A percentile compares a stretch with the other conserved stretches of the same genome.
phyloP scores from a whole-genome alignment of 1,140 invertebrate genomes.

The Drosophila kanapiae region DNA sequence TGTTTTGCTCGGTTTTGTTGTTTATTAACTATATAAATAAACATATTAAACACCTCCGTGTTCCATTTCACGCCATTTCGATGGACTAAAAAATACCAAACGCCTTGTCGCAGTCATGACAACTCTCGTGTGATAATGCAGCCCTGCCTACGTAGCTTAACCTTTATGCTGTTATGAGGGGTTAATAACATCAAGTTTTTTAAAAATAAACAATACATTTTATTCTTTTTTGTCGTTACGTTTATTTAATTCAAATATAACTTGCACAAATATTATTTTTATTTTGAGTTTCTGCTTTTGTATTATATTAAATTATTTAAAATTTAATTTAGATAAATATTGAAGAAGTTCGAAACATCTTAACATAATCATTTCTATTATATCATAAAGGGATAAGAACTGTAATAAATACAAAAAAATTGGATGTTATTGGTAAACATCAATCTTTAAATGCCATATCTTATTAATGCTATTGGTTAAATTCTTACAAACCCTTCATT shows the following conservation, averaged over 20 bases:
- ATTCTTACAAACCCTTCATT: no score
- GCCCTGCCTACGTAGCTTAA: conserved; percentile 26
- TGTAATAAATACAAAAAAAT: no score
- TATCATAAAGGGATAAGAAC: no score
- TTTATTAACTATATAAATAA: no score
- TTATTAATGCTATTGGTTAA: no score
- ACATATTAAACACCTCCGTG: no score
- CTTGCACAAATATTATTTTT: neutral
- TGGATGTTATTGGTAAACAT: neutral
- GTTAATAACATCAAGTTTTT: no score
- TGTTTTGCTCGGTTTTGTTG: no score
- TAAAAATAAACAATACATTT: neutral
- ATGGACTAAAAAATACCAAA: conserved; percentile 36
- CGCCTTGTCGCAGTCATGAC: neutral
- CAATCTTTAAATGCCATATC: neutral
- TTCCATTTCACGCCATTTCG: no score
- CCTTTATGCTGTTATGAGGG: neutral
- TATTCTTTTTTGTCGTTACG: neutral
- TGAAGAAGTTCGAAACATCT: no score
- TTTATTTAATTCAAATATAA: neutral
- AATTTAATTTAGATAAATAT: neutral
- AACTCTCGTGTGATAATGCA: conserved; percentile 11
- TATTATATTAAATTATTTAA: neutral
- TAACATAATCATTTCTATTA: neutral
- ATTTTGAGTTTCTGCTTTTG: no score